Evolutionary conservation across 92 coral and sea anemone species (phyloP).

Genomic region (Zoanthus solanderi): DNA sequence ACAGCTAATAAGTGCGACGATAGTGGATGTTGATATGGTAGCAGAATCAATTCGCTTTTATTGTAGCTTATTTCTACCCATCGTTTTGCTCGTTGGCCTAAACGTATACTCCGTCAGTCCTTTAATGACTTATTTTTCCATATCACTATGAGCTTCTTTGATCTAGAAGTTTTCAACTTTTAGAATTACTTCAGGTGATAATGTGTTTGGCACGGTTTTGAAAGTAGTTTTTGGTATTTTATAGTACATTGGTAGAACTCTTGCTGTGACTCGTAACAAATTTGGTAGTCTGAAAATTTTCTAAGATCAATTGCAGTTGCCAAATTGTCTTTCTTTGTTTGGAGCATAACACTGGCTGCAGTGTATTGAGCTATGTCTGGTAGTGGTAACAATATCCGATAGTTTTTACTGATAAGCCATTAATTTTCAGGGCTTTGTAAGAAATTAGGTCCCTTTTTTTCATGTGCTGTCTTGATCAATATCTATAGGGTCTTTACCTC

Average conservation of each 20-base stretch:
- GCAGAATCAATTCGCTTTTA: constrained; percentile 54
- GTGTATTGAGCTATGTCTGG: constrained; percentile 17
- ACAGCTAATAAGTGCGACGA: constrained; percentile 58
- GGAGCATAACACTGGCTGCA: not conserved
- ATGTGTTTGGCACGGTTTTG: constrained; percentile 35
- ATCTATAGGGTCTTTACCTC: constrained; percentile 69
- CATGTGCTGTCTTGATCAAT: constrained; percentile 51
- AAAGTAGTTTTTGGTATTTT: constrained; percentile 34
- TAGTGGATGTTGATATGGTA: constrained; percentile 60
- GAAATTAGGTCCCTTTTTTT: constrained; percentile 68
- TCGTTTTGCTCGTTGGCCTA: constrained; percentile 41
- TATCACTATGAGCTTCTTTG: constrained; percentile 35
- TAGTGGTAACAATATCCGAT: not conserved
- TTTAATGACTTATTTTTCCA: not conserved
- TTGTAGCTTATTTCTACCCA: constrained; percentile 62
- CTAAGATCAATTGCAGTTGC: constrained; percentile 22
- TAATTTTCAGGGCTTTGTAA: constrained; percentile 44
- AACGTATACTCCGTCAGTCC: constrained; percentile 42
- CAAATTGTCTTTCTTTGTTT: constrained; percentile 14
- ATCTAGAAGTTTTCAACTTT: constrained; percentile 62
- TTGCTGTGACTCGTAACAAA: constrained; percentile 45
- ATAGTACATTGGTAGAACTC: constrained; percentile 30
- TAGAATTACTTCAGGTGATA: constrained; percentile 14
- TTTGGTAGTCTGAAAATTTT: constrained; percentile 13
- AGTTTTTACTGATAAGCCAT: constrained; percentile 24